phyloP scores from a whole-genome alignment of 2,888 invertebrate genomes.

The Anorthoa munda region DNA sequence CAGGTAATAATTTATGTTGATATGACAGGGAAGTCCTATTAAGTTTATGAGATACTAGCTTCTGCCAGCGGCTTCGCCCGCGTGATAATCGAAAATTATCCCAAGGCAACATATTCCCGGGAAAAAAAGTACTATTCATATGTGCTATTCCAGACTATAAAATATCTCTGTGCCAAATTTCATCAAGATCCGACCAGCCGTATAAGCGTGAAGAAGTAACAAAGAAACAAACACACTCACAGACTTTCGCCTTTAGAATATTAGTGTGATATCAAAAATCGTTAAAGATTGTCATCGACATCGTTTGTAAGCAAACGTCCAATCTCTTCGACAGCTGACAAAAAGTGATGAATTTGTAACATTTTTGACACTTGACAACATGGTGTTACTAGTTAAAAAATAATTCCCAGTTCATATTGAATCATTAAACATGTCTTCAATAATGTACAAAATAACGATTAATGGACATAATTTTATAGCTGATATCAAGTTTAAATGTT shows the following conservation, averaged over 20 bases:
- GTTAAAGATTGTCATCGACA: no score
- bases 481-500: constrained; percentile 21
- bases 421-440: background rate
- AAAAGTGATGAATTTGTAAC: background rate
- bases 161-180: no score
- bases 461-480: constrained; percentile 7
- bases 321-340: background rate
- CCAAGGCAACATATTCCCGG: no score
- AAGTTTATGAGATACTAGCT: background rate
- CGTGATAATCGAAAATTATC: no score
- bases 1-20: background rate
- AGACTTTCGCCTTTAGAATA: no score
- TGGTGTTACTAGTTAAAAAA: constrained; percentile 15
- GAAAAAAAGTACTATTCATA: no score
- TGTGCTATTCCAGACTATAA: no score
- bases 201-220: no score
- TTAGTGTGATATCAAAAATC: no score
- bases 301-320: background rate
- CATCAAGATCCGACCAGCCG: no score
- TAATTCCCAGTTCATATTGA: background rate
- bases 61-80: no score
- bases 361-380: background rate
- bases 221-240: no score
- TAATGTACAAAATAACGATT: background rate
- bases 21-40: background rate